Evolutionary conservation across 2,113 vertebrate genomes (phyloP), one percentile per base, ranked within the genome.

Genomic region (Sander lucioperca): DNA sequence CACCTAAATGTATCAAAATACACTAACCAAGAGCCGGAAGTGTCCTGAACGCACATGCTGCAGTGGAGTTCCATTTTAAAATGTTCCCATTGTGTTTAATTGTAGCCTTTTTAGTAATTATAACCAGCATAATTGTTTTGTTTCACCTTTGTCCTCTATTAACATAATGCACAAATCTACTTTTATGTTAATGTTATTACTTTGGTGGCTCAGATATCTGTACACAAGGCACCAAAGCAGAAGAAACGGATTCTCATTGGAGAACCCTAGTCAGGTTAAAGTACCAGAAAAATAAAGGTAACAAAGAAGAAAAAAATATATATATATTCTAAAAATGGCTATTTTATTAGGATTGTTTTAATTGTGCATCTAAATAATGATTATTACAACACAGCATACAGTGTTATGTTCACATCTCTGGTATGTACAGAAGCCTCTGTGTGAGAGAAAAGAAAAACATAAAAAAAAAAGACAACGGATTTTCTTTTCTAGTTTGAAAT

Each of bases 401-500:
- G 47, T 18, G 58, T 48, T 33, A 47, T 21, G 45, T 18, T 53
- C 59, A 63, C 11, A 23, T 15, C 19, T 57, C 53, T 19, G 13
- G 25, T 15, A 48, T 47, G 25, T 19, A 12, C 9, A 21, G 25
- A 15, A 54, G 18, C 10, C 0, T 15, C n/a, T 61, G 10, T 21
- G 21, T 53, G 43, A 53, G 25, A 65, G 13, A 62, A 48, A 6
- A 61, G 1, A 2, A 27, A 63, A 10, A 59, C 6, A 19, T 36
- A 45, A 76, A 69, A 5, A 69, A 51, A 62, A 72, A 79, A 21
- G 21, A 48, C 6, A 33, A 78, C 25, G 8, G 13, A 13, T 19
- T 62, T 33, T 36, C 2, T 6, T 27, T 50, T 71, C 78, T 89
- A 43, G 10, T 76, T 85, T 85, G 86, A 88, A 79, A 51, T 88